Base-by-base conservation (phyloP, 2,113 vertebrate species). In the Galeopterus variegatus region DNA sequence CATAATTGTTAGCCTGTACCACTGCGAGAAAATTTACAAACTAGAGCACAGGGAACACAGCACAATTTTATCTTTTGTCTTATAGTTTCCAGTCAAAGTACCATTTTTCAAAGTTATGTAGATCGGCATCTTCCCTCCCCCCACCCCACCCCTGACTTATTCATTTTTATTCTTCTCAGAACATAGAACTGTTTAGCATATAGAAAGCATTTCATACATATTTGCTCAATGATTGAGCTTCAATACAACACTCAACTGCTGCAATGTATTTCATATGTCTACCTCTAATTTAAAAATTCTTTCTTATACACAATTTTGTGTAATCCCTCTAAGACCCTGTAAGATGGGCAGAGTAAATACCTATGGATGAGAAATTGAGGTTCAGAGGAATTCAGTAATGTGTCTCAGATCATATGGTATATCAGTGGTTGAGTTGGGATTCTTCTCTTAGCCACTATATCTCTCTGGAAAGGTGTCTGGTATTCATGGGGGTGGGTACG, bases 21-120 rank as follows among this genome's bases (percentile, higher is more conserved):
- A 14, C n/a, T 36, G 9, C 76, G 62, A 73, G 76, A 83, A 80
- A 90, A 70, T 18, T 70, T 21, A 33, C 33, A n/a, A 52, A 10
- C 41, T 3, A 50, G 31, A 64, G 45, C 64, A 80, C 15, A 84
- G 56, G 62, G 84, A 84, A 79, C 54, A 62, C 4, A 24, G 64
- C 64, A 14, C 19, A 73, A 70, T 67, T 77, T 85, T 54, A 10
- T 69, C 58, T 69, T 95, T 94, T 54, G 64, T 92, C 70, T 84
- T 50, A 64, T 1, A 48, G 24, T 92, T 60, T 88, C 31, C 62
- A 79, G 54, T 83, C 21, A 77, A 79, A 92, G 75, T 26, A 24
- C 36, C 9, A 33, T 33, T 86, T 92, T 87, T 64, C 36, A 26
- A 85, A 90, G 88, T 72, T 45, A 72, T 14, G 62, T 24, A 65